Base-by-base conservation (phyloP, 2,797 vertebrate genomes). In the Atherinosoma microstoma region DNA sequence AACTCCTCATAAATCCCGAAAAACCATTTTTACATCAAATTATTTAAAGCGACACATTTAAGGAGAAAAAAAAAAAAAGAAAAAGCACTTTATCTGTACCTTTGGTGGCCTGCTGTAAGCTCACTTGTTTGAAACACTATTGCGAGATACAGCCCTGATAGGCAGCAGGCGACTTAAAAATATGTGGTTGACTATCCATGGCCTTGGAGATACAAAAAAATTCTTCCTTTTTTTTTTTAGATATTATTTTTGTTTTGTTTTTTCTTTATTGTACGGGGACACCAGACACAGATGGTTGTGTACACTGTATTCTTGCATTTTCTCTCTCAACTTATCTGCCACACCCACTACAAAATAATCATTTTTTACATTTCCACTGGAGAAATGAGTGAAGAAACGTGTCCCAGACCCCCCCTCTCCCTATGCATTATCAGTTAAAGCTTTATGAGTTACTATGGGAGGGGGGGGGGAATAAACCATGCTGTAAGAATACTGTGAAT, bases 41-140 rank as follows among this genome's bases (percentile, higher is more conserved):
- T 94, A 94, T 95, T 95, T 94, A 95, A 95, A 93, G 87, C 85
- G 62, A 95, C 92, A 91, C 88, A 80, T 93, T 91, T 78, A 75
- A 84, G 75, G 58, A 58, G 24, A 27, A 27, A 58, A 73, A 20
- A 42, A 24, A 51, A 67, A 40, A 56, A 90, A 92, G 90, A 93
- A 93, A 90, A 95, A 95, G 95, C 95, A 96, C 95, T 96, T 96
- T 96, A 96, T 95, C 93, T 94, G 93, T 94, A 95, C 94, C 95
- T 93, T 47, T 91, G 89, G 95, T 95, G 94, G 95, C 95, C 94
- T 95, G 94, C 94, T 94, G 94, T 94, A 90, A 83, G 87, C 92
- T 89, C 86, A 81, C 89, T 47, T 88, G 90, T 93, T 87, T 79
- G 76, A 87, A 87, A 93, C 92, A 90, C 90, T 94, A 91, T 85